phyloP scores from a whole-genome alignment of 2,113 vertebrate species.

The Amblyornis subalaris region DNA sequence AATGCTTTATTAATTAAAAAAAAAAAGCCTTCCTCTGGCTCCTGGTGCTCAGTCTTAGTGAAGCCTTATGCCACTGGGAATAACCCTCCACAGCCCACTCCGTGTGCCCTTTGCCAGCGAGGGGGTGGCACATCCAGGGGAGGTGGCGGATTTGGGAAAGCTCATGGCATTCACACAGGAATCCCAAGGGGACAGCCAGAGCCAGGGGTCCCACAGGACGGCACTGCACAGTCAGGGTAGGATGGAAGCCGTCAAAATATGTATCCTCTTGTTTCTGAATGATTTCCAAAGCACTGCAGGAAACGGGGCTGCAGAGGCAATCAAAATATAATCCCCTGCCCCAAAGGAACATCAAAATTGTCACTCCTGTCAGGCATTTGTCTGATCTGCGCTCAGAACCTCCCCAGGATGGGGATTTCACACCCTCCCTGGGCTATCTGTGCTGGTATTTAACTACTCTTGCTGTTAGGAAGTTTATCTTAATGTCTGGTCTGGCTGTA shows the following conservation, averaged over 20 bases:
- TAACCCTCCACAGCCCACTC: background rate
- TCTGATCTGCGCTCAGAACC: background rate
- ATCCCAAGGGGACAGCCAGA: background rate
- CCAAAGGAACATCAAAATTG: slow-evolving; percentile 22
- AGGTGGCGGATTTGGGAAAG: background rate
- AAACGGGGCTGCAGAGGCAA: background rate
- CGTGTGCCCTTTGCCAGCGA: rapidly evolving
- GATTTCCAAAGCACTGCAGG: background rate
- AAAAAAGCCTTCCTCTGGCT: background rate
- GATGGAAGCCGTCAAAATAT: background rate
- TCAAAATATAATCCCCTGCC: slow-evolving; percentile 9
- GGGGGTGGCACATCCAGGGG: background rate
- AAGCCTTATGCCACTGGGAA: background rate
- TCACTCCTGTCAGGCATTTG: slow-evolving; percentile 1
- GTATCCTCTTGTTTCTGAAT: background rate
- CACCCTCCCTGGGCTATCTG: background rate
- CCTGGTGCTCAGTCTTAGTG: background rate
- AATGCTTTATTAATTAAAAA: background rate
- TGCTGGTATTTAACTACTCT: slow-evolving; percentile 2
- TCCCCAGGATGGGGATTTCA: background rate
- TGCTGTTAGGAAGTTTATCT: slow-evolving; percentile 16
- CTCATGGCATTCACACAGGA: background rate
- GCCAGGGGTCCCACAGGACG: background rate
- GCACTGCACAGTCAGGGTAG: background rate
- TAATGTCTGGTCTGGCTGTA: background rate